These are phyloP conservation scores for Idaea straminata DNA, from an alignment of 2,888 invertebrate species.

Conservation along the genomic window DNA sequence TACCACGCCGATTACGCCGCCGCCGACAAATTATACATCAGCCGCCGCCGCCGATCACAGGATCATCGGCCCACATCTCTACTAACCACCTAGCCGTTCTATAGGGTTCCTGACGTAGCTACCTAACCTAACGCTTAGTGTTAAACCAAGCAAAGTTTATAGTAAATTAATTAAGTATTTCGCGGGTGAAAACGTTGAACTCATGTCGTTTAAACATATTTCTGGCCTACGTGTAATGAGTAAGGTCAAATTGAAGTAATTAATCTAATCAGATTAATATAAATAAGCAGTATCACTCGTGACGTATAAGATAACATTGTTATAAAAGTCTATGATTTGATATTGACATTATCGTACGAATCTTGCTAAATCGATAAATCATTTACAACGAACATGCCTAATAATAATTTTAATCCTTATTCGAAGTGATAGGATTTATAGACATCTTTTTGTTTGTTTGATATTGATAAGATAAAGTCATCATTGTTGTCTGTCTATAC, in stretches of 20 bases:
- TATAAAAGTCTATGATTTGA: not conserved
- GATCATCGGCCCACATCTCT: too few relatives aligned
- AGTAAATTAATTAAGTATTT: too few relatives aligned
- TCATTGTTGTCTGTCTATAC: not conserved
- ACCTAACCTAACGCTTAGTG: too few relatives aligned
- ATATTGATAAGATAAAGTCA: not conserved
- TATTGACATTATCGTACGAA: not conserved
- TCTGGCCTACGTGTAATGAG: not conserved
- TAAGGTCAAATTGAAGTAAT: not conserved
- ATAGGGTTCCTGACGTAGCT: too few relatives aligned
- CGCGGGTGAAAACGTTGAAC: too few relatives aligned
- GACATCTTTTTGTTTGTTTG: not conserved
- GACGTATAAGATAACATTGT: not conserved
- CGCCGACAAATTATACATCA: too few relatives aligned
- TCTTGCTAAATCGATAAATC: not conserved
- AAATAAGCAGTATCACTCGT: not conserved
- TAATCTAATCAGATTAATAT: not conserved
- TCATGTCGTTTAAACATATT: not conserved
- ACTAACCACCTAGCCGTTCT: too few relatives aligned
- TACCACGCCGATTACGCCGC: too few relatives aligned
- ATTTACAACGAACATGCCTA: not conserved
- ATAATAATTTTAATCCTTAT: not conserved
- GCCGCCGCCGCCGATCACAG: too few relatives aligned
- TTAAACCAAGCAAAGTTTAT: too few relatives aligned
- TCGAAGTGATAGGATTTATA: not conserved